A percentile compares a stretch with the other conserved stretches of the same genome.
These are phyloP conservation scores for Tupaia tana DNA, from an alignment of 2,113 vertebrate genomes.

Conservation along the genomic window DNA sequence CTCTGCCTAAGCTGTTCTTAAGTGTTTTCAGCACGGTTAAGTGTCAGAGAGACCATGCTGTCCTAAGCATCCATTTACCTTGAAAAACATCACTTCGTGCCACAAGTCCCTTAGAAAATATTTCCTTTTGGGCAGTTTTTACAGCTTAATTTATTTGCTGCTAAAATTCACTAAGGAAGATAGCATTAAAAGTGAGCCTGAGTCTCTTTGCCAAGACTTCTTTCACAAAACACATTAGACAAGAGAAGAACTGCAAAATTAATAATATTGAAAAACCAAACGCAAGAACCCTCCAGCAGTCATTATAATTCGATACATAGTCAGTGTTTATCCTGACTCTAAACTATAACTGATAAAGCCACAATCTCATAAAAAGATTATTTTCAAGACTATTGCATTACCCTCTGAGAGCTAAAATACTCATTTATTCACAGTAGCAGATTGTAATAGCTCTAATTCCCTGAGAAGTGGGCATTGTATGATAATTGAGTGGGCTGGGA, in stretches of 20 bases:
- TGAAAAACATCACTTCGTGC: slow-evolving; percentile 49
- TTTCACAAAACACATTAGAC: slow-evolving; percentile 65
- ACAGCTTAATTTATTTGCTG: slow-evolving; percentile 51
- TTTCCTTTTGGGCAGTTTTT: slow-evolving; percentile 56
- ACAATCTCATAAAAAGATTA: slow-evolving; percentile 84
- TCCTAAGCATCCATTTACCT: slow-evolving; percentile 26
- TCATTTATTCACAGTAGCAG: slow-evolving; percentile 82
- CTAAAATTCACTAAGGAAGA: slow-evolving; percentile 56
- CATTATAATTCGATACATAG: slow-evolving; percentile 72
- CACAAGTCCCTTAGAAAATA: slow-evolving; percentile 51
- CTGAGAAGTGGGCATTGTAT: slow-evolving; percentile 85
- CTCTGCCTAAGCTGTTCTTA: slow-evolving; percentile 49
- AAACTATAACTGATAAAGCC: slow-evolving; percentile 83
- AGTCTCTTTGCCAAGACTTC: slow-evolving; percentile 62
- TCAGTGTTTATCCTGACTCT: slow-evolving; percentile 79
- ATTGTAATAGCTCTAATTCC: slow-evolving; percentile 85
- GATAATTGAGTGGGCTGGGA: slow-evolving; percentile 82
- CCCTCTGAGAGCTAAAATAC: slow-evolving; percentile 82
- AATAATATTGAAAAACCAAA: slow-evolving; percentile 65
- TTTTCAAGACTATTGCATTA: slow-evolving; percentile 84
- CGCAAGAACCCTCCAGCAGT: slow-evolving; percentile 61
- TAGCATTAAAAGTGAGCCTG: slow-evolving; percentile 55
- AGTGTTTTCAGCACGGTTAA: slow-evolving; percentile 54
- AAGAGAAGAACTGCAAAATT: slow-evolving; percentile 64
- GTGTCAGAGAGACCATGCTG: slow-evolving; percentile 49